Evolutionary conservation across 2,888 invertebrate genomes (phyloP).

Genomic region (Mythimna impura): DNA sequence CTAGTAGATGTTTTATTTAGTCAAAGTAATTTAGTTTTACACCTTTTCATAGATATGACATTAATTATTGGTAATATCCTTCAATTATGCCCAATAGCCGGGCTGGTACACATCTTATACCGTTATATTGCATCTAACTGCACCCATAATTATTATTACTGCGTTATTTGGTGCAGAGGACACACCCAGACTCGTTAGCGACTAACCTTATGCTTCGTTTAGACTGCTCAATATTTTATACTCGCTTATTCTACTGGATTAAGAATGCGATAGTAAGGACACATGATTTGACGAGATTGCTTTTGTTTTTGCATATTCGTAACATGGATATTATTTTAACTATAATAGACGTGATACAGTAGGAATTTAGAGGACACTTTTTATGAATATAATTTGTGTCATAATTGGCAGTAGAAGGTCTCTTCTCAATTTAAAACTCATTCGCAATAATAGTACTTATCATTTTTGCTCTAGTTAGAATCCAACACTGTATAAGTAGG

Average conservation of each 20-base stretch:
- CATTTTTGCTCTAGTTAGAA: neutral
- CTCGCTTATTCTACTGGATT: constrained; percentile 56
- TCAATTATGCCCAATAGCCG: constrained; percentile 68
- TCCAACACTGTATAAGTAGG: neutral
- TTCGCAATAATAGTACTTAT: neutral
- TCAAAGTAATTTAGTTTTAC: constrained; percentile 40
- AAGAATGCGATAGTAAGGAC: constrained; percentile 61
- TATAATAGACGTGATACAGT: constrained; percentile 30
- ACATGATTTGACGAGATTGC: constrained; percentile 45
- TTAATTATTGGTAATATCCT: constrained; percentile 69
- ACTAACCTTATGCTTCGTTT: constrained; percentile 84
- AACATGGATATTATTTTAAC: constrained; percentile 31
- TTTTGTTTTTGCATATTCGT: constrained; percentile 47
- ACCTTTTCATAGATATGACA: constrained; percentile 49
- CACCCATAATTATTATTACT: constrained; percentile 86
- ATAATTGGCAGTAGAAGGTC: constrained; percentile 40
- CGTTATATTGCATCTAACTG: constrained; percentile 83
- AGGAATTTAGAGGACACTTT: constrained; percentile 50
- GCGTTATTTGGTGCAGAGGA: constrained; percentile 87
- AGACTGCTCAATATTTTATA: constrained; percentile 64
- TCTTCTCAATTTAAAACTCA: constrained; percentile 16
- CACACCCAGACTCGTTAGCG: constrained; percentile 89
- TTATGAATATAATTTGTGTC: constrained; percentile 28
- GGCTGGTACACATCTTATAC: constrained; percentile 69
- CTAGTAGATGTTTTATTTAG: constrained; percentile 27